These are phyloP conservation scores for Thamnophis sirtalis DNA, from an alignment of 2,113 vertebrate genomes.

Conservation along the genomic window DNA sequence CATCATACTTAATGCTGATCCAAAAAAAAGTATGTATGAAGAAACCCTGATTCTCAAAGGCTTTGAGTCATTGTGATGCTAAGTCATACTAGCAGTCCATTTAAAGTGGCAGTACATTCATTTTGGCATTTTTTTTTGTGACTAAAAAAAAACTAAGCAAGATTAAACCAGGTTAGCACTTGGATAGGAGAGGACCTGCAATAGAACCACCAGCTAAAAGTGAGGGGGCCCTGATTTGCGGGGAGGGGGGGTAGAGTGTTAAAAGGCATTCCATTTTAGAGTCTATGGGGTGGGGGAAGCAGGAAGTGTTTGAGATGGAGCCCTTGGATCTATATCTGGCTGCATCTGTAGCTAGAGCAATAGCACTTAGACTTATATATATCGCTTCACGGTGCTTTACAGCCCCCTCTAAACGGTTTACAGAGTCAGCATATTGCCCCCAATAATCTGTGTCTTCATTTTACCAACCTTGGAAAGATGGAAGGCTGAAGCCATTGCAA, in stretches of 20 bases:
- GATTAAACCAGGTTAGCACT: not conserved
- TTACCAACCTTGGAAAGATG: too few species aligned
- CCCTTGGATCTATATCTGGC: too few species aligned
- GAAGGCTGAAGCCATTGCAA: not conserved
- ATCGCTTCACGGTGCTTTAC: too few species aligned
- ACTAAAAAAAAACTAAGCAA: not conserved
- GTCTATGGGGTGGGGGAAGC: too few species aligned
- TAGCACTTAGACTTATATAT: not conserved
- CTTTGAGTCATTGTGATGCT: not conserved
- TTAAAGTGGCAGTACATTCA: not conserved
- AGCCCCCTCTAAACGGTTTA: too few species aligned
- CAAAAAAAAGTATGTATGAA: not conserved
- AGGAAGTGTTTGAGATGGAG: too few species aligned
- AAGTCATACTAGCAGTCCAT: not conserved
- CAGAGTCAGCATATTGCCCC: too few species aligned
- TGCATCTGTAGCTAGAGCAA: too few species aligned
- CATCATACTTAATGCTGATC: not conserved
- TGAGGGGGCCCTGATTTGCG: not conserved
- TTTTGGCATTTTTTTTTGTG: not conserved
- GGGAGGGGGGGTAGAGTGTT: fast-evolving
- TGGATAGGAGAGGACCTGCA: not conserved
- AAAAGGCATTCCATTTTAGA: not conserved
- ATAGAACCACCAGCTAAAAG: not conserved
- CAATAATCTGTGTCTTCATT: too few species aligned
- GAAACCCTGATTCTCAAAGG: not conserved